Conservation (phyloP, 2,797 vertebrate species). For the Hypotaenidia philippensis region DNA sequence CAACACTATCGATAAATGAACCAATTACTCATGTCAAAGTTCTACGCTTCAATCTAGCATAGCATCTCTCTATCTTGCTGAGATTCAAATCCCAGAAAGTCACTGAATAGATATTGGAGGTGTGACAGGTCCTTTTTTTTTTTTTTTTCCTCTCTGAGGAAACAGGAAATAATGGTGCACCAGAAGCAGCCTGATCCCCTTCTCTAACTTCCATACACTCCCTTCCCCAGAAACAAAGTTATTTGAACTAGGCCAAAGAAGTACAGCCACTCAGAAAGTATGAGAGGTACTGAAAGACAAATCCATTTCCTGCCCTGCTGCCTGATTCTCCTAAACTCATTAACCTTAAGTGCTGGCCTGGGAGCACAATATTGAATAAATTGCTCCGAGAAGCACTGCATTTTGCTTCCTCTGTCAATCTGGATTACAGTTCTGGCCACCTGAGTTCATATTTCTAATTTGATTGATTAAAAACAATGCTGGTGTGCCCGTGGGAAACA, state of each 20-base stretch:
- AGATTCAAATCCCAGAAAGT: background rate
- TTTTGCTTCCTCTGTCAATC: background rate
- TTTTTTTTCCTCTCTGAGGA: background rate
- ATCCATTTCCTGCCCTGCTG: background rate
- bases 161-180: background rate
- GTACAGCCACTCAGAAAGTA: background rate
- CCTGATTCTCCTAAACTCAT: background rate
- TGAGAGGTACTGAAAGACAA: background rate
- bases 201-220: background rate
- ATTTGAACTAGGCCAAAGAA: background rate
- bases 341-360: background rate
- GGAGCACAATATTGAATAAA: background rate
- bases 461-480: background rate
- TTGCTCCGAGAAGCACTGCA: background rate
- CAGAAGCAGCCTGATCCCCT: background rate
- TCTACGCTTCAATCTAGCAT: background rate
- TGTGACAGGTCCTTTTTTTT: background rate
- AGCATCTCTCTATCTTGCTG: background rate
- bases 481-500: background rate
- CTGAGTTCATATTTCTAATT: background rate
- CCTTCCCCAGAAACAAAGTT: background rate
- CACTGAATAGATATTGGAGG: background rate
- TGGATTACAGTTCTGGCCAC: background rate
- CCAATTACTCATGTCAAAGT: background rate
- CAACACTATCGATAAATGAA: background rate